Base-by-base conservation (phyloP, 1,140 invertebrate species). In the Diabrotica virgifera region DNA sequence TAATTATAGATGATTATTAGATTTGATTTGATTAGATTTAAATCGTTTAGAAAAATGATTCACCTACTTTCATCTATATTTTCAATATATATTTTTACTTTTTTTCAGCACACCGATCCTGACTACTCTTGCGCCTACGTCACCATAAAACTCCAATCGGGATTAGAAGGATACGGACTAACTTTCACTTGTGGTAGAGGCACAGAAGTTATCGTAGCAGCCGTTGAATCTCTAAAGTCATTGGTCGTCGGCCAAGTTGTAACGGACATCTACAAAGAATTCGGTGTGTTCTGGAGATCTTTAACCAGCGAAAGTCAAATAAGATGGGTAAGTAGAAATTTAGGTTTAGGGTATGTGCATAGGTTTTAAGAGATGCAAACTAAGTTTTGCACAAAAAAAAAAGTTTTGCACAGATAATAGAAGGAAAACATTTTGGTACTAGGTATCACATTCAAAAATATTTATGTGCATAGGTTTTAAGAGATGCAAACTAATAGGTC, bases 91-190 rank as follows among this genome's bases (percentile, higher is more conserved):
- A 4, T 24, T 24, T 24, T 24, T 24, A 24, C 14, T 36, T 67
- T 65, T 57, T 83, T 82, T 36, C 68, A 93, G 91, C 92, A 95
- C 70, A 86, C 84, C 1, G 90, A 94, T 81, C 93, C 93, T 0
- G 91, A 96, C 80, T 96, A 96, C 77, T 95, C 94, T 0, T 94
- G 91, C 73, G 91, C 91, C 0, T 96, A 96, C 78, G 92, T 96
- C 0, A 88, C 85, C 1, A 80, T 93, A 1, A 86, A 82, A 69
- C 89, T 90, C 5, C 82, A 86, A 50, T 83, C 80, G 59, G 83
- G 85, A 24, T 73, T 82, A 38, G 78, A 87, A 73, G 93, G 94
- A 5, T 86, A 91, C 78, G 94, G 94, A 0, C 76, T 95, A 10
- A 91, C 92, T 5, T 96, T 96, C 77, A 96, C 94, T 0, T 83